Conservation (phyloP, 2,113 vertebrate genomes). For the Cavia porcellus region DNA sequence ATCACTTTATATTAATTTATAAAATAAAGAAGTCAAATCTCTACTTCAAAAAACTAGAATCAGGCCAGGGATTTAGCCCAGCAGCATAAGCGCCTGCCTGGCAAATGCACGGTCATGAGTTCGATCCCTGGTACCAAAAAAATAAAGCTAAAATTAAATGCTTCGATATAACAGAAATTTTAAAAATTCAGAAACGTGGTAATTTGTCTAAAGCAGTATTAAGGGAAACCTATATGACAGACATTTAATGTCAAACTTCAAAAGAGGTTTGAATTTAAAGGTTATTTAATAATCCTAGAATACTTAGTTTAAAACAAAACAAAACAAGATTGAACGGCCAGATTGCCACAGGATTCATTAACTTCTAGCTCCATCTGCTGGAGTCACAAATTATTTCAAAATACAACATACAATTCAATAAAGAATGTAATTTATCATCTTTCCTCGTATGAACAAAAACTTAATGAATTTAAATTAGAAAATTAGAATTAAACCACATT, state of each 20-base stretch:
- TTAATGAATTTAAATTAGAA: neutral
- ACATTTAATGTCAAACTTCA: neutral
- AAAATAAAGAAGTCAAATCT: constrained; percentile 36
- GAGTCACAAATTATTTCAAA: constrained; percentile 63
- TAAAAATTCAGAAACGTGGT: neutral
- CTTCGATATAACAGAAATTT: neutral
- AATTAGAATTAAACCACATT: neutral
- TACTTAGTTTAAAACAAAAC: constrained; percentile 18
- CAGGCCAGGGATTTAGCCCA: too few relatives aligned
- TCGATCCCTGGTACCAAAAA: too few relatives aligned
- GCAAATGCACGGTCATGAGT: too few relatives aligned
- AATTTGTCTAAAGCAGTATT: neutral
- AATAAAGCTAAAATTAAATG: neutral
- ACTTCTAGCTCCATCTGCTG: constrained; percentile 88
- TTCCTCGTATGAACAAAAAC: neutral
- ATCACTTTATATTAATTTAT: constrained; percentile 23
- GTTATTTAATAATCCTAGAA: neutral
- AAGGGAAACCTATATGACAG: neutral
- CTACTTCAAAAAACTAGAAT: constrained; percentile 57
- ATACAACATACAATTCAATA: neutral
- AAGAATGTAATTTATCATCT: neutral
- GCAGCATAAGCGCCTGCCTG: too few relatives aligned
- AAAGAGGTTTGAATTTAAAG: constrained; percentile 22
- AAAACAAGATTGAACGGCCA: neutral
- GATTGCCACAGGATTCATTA: constrained; percentile 21